phyloP scores from a whole-genome alignment of 2,797 vertebrate species.

The Adrianichthys oophorus region DNA sequence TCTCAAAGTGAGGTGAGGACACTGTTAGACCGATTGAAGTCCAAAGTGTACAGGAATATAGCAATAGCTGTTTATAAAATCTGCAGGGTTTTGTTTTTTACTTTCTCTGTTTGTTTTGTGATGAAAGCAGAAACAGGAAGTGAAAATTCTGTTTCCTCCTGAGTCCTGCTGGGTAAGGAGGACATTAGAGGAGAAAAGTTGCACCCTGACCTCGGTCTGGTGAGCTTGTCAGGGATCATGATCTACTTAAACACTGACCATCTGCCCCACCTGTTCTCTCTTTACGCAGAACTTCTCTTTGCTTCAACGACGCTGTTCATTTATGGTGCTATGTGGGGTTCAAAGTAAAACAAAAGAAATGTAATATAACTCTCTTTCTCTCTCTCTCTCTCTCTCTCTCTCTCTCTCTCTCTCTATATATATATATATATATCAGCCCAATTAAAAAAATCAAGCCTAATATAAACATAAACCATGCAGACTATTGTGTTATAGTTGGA shows the following conservation, averaged over 20 bases:
- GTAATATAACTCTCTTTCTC: too few species aligned
- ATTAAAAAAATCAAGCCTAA: background rate
- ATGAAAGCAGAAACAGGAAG: background rate
- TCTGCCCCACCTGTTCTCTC: conserved; percentile 35
- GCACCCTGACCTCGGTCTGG: conserved; percentile 18
- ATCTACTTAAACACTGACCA: conserved; percentile 58
- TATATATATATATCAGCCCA: background rate
- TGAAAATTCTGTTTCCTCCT: background rate
- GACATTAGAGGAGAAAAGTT: conserved; percentile 46
- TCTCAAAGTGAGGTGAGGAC: background rate
- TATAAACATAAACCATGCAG: background rate
- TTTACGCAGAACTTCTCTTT: background rate
- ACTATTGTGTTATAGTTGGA: background rate
- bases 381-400: too few species aligned
- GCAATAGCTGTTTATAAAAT: too few species aligned
- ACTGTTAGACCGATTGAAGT: too few species aligned
- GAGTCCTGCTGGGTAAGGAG: conserved; percentile 26
- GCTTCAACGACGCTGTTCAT: background rate
- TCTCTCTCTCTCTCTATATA: too few species aligned
- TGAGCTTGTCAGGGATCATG: conserved; percentile 59
- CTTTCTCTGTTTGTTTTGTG: background rate
- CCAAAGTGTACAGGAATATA: too few species aligned
- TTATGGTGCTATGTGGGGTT: accelerated
- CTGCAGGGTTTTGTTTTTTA: too few species aligned
- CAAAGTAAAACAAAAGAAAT: background rate